Evolutionary conservation across 1,140 invertebrate genomes (phyloP).

Genomic region (Camponotus floridanus): DNA sequence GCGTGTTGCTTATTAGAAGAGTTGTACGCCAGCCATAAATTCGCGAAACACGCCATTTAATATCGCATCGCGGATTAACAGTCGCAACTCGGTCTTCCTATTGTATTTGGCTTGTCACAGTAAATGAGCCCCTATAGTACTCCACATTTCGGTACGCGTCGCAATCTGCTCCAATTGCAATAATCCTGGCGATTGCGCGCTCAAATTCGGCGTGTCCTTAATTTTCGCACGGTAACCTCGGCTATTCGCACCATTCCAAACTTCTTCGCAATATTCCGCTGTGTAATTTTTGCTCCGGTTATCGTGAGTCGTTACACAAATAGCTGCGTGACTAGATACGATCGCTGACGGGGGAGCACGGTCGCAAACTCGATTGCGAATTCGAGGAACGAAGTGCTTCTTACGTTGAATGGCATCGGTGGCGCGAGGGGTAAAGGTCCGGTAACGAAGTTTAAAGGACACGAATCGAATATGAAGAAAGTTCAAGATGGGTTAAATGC

Average conservation of each 20-base stretch:
- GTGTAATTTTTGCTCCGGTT: slow-evolving; percentile 50
- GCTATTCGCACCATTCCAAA: background rate
- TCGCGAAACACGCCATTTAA: slow-evolving; percentile 45
- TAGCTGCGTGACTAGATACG: slow-evolving; percentile 79
- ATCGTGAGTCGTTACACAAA: slow-evolving; percentile 49
- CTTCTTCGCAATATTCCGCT: slow-evolving; percentile 4
- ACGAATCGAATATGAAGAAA: slow-evolving; percentile 48
- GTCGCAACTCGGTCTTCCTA: slow-evolving; percentile 49
- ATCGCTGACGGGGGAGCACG: slow-evolving; percentile 55
- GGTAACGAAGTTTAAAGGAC: slow-evolving; percentile 45
- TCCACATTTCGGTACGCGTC: background rate
- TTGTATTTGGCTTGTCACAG: slow-evolving; percentile 53
- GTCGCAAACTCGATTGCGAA: slow-evolving; percentile 65
- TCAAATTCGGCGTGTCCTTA: slow-evolving; percentile 19
- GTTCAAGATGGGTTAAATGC: slow-evolving; percentile 38
- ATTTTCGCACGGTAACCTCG: slow-evolving; percentile 19
- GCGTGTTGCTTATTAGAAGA: slow-evolving; percentile 24
- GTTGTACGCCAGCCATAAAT: slow-evolving; percentile 45
- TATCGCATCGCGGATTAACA: slow-evolving; percentile 55
- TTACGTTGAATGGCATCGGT: slow-evolving; percentile 44
- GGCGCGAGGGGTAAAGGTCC: slow-evolving; percentile 16
- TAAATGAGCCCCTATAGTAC: slow-evolving; percentile 22
- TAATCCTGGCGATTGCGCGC: slow-evolving; percentile 1
- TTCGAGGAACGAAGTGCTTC: slow-evolving; percentile 63
- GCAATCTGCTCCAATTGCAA: slow-evolving; percentile 18